Evolutionary conservation across 2,797 vertebrate species (phyloP).

Genomic region (Alfaro cultratus): DNA sequence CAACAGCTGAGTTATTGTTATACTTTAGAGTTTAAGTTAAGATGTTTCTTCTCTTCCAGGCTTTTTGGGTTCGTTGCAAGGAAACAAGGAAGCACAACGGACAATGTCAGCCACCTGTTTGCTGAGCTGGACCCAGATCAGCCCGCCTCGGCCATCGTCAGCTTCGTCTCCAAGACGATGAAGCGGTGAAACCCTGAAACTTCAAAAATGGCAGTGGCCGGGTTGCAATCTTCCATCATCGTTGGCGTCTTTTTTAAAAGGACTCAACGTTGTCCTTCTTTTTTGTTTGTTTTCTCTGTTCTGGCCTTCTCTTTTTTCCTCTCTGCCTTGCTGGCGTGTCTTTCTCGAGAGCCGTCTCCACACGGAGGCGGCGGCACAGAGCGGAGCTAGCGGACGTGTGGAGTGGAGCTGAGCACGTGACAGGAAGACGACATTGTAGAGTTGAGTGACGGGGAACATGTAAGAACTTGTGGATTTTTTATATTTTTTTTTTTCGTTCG

Average conservation of each 20-base stretch:
- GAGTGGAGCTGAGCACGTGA: constrained; percentile 81
- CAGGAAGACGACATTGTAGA: constrained; percentile 63
- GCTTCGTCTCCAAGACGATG: constrained; percentile 94
- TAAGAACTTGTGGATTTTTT: constrained; percentile 67
- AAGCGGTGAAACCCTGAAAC: constrained; percentile 74
- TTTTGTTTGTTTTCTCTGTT: constrained; percentile 40
- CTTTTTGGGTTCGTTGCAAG: constrained; percentile 96
- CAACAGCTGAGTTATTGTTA: neutral
- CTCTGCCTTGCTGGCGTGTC: constrained; percentile 67
- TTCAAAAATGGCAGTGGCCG: constrained; percentile 71
- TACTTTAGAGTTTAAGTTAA: neutral
- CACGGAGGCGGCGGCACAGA: constrained; percentile 80
- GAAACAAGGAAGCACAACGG: constrained; percentile 97
- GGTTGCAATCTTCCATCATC: constrained; percentile 54
- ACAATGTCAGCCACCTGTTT: constrained; percentile 99
- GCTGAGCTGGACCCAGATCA: constrained; percentile 93
- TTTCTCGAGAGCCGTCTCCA: constrained; percentile 66
- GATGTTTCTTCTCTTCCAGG: constrained; percentile 66
- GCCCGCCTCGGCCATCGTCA: constrained; percentile 92
- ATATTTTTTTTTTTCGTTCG: constrained; percentile 66
- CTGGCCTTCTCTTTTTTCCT: constrained; percentile 45
- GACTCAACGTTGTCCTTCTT: constrained; percentile 48
- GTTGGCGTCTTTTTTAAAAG: constrained; percentile 52
- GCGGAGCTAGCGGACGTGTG: constrained; percentile 84
- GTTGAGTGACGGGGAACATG: constrained; percentile 53